Evolutionary conservation across 2,888 invertebrate genomes (phyloP), one percentile per base, ranked within the genome.

Genomic region (Ochropacha duplaris): DNA sequence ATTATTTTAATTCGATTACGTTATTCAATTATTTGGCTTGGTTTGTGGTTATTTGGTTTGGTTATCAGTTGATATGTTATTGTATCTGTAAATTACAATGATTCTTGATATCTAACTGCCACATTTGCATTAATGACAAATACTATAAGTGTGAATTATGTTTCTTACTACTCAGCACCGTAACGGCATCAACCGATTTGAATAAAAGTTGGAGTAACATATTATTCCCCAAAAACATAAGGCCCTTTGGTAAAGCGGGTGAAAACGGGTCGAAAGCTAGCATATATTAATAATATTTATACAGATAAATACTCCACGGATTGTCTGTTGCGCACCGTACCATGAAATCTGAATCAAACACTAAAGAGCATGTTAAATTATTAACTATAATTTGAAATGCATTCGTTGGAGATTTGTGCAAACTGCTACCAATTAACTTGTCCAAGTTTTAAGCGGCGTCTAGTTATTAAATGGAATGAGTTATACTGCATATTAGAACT

Each of bases 301-400:
- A 4, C 24, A 24, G 5, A 34, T 4, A 34, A 34, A 31, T 36
- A 36, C 8, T 5, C n/a, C 36, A 36, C n/a, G 6, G n/a, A n/a
- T 19, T 44, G 16, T 44, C 8, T 1, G 5, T 16, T 44, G 39
- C 39, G 8, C 68, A 71, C 71, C 62, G 61, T 62, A 66, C 50
- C 57, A 36, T 51, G n/a, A 34, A 36, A 36, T 22, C 12, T 22
- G 19, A 22, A 24, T 50, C 22, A 14, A 22, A 50, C 22, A 26
- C 56, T 49, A 56, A 54, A 49, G 55, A n/a, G 55, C 64, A 58
- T 70, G 67, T 70, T 72, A 63, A 71, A 72, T 67, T 61, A 67
- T 67, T 63, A 72, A 71, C 62, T 65, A 31, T 16, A 44, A 63
- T 61, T 59, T 54, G 31, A 57, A 63, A 62, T 59, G 64, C 36